These are phyloP conservation scores for Troglohyphantes excavatus DNA, from an alignment of 2,888 invertebrate species.

Conservation along the genomic window DNA sequence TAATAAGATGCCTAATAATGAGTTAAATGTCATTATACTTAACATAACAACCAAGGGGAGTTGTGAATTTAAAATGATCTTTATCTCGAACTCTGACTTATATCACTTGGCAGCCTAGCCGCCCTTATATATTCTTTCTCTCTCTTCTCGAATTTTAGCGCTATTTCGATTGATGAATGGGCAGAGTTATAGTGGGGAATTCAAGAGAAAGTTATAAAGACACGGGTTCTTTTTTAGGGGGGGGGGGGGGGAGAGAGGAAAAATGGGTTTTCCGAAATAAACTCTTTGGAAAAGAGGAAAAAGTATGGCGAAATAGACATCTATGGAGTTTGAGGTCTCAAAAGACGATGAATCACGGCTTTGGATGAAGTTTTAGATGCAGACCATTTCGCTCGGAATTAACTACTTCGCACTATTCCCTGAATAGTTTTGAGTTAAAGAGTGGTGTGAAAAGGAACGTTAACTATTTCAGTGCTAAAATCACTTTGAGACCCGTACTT, in stretches of 20 bases:
- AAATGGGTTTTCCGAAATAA: neutral
- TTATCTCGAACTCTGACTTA: too few relatives aligned
- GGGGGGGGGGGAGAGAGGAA: too few relatives aligned
- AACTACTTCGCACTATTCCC: neutral
- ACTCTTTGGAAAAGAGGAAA: neutral
- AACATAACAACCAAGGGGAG: too few relatives aligned
- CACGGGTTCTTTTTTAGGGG: neutral
- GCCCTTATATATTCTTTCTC: too few relatives aligned
- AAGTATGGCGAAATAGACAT: neutral
- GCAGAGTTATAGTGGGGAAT: neutral
- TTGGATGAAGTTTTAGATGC: neutral
- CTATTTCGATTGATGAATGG: slow-evolving; percentile 5
- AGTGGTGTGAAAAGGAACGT: too few relatives aligned
- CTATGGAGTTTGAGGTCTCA: neutral
- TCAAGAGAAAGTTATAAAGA: slow-evolving; percentile 1
- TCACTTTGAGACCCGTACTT: too few relatives aligned
- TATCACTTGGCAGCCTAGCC: too few relatives aligned
- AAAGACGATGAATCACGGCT: neutral
- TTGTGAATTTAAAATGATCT: too few relatives aligned
- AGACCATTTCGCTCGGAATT: neutral
- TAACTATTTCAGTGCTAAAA: too few relatives aligned
- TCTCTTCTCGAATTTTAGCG: neutral
- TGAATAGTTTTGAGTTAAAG: too few relatives aligned
- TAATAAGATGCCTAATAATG: too few relatives aligned
- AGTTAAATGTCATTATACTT: too few relatives aligned